A percentile compares a stretch with the other conserved stretches of the same genome.
These are phyloP conservation scores for Speoplatyrhinus poulsoni DNA, from an alignment of 2,113 vertebrate genomes.

Conservation along the genomic window DNA sequence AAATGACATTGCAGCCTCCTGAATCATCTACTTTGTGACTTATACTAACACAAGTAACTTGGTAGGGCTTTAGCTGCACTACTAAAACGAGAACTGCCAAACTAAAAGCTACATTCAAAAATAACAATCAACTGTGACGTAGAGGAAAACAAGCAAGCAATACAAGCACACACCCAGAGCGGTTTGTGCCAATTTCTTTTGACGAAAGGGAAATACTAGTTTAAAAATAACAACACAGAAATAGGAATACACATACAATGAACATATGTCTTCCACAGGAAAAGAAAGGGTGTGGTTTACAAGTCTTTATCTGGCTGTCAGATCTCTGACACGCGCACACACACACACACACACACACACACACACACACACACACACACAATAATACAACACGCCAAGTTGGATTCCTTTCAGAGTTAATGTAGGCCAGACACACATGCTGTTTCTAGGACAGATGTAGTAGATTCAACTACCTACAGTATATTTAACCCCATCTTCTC, in stretches of 20 bases:
- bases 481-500: conserved; percentile 7
- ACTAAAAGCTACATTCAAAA: conserved; percentile 49
- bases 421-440: conserved; percentile 24
- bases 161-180: background rate
- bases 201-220: background rate
- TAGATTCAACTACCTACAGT: conserved; percentile 32
- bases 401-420: conserved; percentile 20
- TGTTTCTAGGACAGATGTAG: conserved; percentile 30
- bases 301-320: conserved; percentile 43
- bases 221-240: conserved; percentile 22
- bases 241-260: conserved; percentile 11
- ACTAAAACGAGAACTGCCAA: conserved; percentile 6
- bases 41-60: too few relatives aligned
- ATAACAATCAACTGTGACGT: conserved; percentile 50
- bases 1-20: too few relatives aligned
- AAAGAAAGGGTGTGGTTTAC: conserved; percentile 49
- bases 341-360: too few relatives aligned
- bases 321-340: conserved; percentile 20
- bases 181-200: too few relatives aligned
- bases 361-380: conserved; percentile 9
- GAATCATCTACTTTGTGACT: too few relatives aligned
- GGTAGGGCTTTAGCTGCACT: too few relatives aligned
- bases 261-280: conserved; percentile 11
- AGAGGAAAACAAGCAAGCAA: conserved; percentile 47
- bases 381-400: conserved; percentile 1